Base-by-base conservation (phyloP, 2,797 vertebrate species). In the Discoglossus pictus region DNA sequence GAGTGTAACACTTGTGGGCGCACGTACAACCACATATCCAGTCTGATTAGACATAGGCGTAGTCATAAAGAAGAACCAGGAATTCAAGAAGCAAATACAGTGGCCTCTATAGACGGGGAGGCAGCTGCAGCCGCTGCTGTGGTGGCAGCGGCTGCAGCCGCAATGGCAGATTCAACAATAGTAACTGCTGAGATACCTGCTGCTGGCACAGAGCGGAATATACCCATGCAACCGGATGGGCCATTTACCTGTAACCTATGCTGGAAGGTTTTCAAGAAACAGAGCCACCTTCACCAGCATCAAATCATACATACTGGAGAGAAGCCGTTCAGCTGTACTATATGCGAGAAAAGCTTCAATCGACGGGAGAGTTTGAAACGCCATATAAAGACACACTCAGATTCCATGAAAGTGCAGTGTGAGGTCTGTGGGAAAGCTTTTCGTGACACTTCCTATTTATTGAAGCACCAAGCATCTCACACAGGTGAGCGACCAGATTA, bases 191-290 rank as follows among this genome's bases (percentile, higher is more conserved):
- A 0, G 5, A 40, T 0, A 21, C 55, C 2, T 34, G 15, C 36
- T 25, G 12, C 60, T 12, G 18, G 61, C 13, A 0, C 35, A 1
- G 27, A 1, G 7, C 65, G 13, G 2, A 44, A 35, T 1, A n/a
- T 51, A 1, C 47, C 18, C 0, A 54, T 74, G 2, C 63, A 76
- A 3, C 40, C 73, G 0, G 87, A 86, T 11, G 84, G 93, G n/a
- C 92, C 95, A 0, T 95, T 96, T 68, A 91, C 92, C 11, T 97
- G 95, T 78, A 86, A 93, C 1, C 87, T 97, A 13, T 98, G 95
- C 84, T 95, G 93, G 85, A 98, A 98, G 78, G 90, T 86, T 16
- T 98, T 98, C 85, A 98, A 97, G 84, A 97, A 98, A 81, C 96
- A 94, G 56, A 95, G 95, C 46, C 95, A 98, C 79, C 92, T 98